A percentile compares a stretch with the other conserved stretches of the same genome.
Evolutionary conservation across 2,797 vertebrate genomes (phyloP).

Genomic region (Mergus octosetaceus): DNA sequence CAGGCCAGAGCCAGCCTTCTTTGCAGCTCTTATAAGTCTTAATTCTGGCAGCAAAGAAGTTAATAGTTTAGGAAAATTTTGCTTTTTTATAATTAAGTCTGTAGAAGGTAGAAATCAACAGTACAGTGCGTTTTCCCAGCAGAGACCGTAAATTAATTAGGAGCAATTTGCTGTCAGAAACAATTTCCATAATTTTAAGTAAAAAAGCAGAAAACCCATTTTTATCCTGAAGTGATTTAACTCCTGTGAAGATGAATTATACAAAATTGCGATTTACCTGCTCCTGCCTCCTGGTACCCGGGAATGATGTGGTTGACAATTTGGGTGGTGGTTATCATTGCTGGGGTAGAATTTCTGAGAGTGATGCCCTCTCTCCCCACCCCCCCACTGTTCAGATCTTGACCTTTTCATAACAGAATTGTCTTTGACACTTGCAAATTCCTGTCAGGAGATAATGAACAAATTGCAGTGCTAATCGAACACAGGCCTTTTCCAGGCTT

Average conservation of each 20-base stretch:
- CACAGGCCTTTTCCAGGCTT: slow-evolving; percentile 65
- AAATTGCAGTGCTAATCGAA: slow-evolving; percentile 81
- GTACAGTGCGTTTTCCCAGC: slow-evolving; percentile 80
- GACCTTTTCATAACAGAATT: slow-evolving; percentile 78
- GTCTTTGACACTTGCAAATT: slow-evolving; percentile 77
- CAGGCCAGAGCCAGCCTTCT: neutral
- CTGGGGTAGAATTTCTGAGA: slow-evolving; percentile 62
- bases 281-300: slow-evolving; percentile 37
- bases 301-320: neutral
- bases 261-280: slow-evolving; percentile 64
- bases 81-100: slow-evolving; percentile 79
- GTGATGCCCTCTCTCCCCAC: slow-evolving; percentile 46
- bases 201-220: slow-evolving; percentile 75
- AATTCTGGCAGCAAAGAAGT: slow-evolving; percentile 67
- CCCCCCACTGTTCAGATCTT: slow-evolving; percentile 47
- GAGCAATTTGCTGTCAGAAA: slow-evolving; percentile 83
- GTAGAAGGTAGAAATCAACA: slow-evolving; percentile 81
- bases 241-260: slow-evolving; percentile 76
- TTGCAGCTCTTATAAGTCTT: slow-evolving; percentile 11
- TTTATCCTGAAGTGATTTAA: slow-evolving; percentile 78
- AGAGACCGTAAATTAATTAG: slow-evolving; percentile 83
- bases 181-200: slow-evolving; percentile 83
- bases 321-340: slow-evolving; percentile 31
- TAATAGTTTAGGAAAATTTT: slow-evolving; percentile 73
- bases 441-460: slow-evolving; percentile 79